Evolutionary conservation across 2,113 vertebrate genomes (phyloP).

Genomic region (Xenopus tropicalis): DNA sequence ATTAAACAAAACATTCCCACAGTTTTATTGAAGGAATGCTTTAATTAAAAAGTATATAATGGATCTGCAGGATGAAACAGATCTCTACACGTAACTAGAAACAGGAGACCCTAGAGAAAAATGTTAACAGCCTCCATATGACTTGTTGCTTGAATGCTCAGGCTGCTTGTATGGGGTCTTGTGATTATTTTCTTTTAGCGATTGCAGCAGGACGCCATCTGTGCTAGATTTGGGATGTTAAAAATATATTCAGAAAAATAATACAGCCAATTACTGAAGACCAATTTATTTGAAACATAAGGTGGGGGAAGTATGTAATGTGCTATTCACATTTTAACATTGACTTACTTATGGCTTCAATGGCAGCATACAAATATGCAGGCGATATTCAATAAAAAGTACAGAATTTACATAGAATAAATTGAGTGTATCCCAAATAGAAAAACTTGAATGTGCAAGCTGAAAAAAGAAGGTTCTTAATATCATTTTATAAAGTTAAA

Average conservation of each 20-base stretch:
- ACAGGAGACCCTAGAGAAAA: constrained; percentile 29
- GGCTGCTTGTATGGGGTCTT: constrained; percentile 5
- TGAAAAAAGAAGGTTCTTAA: too few relatives aligned
- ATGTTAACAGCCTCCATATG: constrained; percentile 39
- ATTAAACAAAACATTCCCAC: constrained; percentile 37
- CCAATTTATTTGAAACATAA: not conserved
- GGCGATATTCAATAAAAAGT: too few relatives aligned
- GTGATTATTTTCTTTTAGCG: constrained; percentile 28
- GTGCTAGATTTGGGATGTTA: constrained; percentile 34
- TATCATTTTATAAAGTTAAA: too few relatives aligned
- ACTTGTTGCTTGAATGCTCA: constrained; percentile 22
- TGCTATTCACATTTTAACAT: too few relatives aligned
- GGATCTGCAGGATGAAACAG: constrained; percentile 12
- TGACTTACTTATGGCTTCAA: too few relatives aligned
- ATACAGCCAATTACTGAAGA: constrained; percentile 12
- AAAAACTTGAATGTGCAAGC: too few relatives aligned
- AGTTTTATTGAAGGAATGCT: constrained; percentile 22
- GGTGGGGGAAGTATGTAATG: not conserved
- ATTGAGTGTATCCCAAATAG: too few relatives aligned
- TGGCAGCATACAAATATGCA: too few relatives aligned
- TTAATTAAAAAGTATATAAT: constrained; percentile 31
- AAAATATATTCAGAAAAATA: constrained; percentile 21
- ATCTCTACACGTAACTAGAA: constrained; percentile 34
- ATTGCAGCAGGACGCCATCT: constrained; percentile 16
- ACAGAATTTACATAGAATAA: too few relatives aligned